Evolutionary conservation across 2,888 invertebrate species (phyloP).

Genomic region (Strigamia maritima): DNA sequence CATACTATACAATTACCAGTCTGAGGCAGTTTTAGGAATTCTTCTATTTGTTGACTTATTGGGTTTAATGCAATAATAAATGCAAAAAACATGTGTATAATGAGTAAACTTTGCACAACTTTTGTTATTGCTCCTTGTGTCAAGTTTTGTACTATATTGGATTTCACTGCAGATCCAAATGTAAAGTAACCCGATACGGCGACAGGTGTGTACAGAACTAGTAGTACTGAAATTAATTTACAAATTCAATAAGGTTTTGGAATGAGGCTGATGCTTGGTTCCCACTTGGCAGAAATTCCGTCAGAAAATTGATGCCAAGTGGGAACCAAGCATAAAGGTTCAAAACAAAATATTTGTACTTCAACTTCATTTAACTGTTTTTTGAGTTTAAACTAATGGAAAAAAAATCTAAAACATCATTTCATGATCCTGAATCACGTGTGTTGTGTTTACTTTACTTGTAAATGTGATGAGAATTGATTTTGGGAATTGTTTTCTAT

Average conservation of each 20-base stretch:
- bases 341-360: too few relatives aligned
- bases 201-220: slow-evolving; percentile 57
- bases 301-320: too few relatives aligned
- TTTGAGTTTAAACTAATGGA: too few relatives aligned
- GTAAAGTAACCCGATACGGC: slow-evolving; percentile 63
- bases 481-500: slow-evolving; percentile 64
- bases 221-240: slow-evolving; percentile 47
- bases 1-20: too few relatives aligned
- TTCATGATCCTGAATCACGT: too few relatives aligned
- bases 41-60: slow-evolving; percentile 67
- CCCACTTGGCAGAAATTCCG: too few relatives aligned
- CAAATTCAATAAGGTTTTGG: not conserved
- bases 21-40: slow-evolving; percentile 62
- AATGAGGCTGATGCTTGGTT: not conserved
- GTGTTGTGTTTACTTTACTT: slow-evolving; percentile 55
- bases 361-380: too few relatives aligned
- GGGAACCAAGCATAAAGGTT: too few relatives aligned
- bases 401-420: too few relatives aligned
- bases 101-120: slow-evolving; percentile 63
- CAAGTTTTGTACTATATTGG: slow-evolving; percentile 63
- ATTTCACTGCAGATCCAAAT: slow-evolving; percentile 61
- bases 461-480: slow-evolving; percentile 63
- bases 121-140: slow-evolving; percentile 58
- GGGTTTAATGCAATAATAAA: slow-evolving; percentile 70
- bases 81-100: slow-evolving; percentile 64